phyloP scores from a whole-genome alignment of 2,888 invertebrate genomes.

The Tenthredo notha region DNA sequence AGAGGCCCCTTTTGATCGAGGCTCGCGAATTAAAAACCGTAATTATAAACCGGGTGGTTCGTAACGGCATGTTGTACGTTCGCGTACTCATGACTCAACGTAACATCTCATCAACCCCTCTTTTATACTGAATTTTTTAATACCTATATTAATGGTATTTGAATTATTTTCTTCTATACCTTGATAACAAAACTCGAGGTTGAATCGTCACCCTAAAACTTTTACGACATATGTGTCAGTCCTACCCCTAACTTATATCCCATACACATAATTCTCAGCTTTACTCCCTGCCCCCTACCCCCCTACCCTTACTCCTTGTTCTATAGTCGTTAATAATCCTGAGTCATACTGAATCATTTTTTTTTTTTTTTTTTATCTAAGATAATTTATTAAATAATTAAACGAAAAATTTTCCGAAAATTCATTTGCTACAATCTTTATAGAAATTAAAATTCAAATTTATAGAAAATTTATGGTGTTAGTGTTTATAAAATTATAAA shows the following conservation, averaged over 20 bases:
- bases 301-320: not conserved
- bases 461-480: not conserved
- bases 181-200: not conserved
- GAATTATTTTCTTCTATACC: conserved; percentile 9
- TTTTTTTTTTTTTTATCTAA: too few relatives aligned
- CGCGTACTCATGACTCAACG: conserved; percentile 4
- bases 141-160: not conserved
- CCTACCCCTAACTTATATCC: not conserved
- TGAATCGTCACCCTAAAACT: conserved; percentile 19
- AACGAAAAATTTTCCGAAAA: not conserved
- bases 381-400: not conserved
- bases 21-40: conserved; percentile 45
- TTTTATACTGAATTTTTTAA: conserved; percentile 37
- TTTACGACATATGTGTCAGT: conserved; percentile 44
- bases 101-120: not conserved
- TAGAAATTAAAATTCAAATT: too few relatives aligned
- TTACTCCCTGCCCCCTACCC: not conserved
- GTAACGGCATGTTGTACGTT: not conserved
- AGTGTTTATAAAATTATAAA: not conserved
- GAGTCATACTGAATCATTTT: conserved; percentile 21
- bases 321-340: conserved; percentile 42
- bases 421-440: not conserved
- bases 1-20: conserved; percentile 23
- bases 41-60: conserved; percentile 18
- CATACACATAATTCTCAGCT: not conserved